These are phyloP conservation scores for Saccostrea echinata DNA, from an alignment of 1,140 invertebrate species.

Conservation along the genomic window DNA sequence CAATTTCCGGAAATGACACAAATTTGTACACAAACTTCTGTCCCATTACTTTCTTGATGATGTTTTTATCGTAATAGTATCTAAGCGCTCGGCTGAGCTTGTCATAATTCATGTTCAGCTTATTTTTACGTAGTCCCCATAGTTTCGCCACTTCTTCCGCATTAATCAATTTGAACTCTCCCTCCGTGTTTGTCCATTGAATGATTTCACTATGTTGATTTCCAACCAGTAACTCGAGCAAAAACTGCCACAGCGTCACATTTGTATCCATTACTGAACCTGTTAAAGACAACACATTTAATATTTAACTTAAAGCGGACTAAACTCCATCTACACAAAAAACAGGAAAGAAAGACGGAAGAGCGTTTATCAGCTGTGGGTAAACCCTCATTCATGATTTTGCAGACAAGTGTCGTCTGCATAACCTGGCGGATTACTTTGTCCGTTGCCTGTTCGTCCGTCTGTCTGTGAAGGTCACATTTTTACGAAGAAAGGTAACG, in stretches of 20 bases:
- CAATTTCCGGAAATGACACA: conserved; percentile 87
- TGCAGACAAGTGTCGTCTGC: too few species aligned
- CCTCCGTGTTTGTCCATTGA: conserved; percentile 98
- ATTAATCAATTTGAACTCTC: conserved; percentile 98
- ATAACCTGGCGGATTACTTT: too few species aligned
- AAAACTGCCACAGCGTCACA: conserved; percentile 80
- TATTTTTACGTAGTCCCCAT: conserved; percentile 98
- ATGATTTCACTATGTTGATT: conserved; percentile 97
- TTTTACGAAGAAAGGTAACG: too few species aligned
- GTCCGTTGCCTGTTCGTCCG: not conserved
- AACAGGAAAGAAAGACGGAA: too few species aligned
- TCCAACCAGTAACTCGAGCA: conserved; percentile 87
- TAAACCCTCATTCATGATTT: too few species aligned
- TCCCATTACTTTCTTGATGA: conserved; percentile 95
- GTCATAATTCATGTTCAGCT: conserved; percentile 99
- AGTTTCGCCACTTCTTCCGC: conserved; percentile 97
- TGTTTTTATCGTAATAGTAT: conserved; percentile 99
- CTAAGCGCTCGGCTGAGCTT: conserved; percentile 96
- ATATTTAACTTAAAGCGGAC: too few species aligned
- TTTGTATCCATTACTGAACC: conserved; percentile 76
- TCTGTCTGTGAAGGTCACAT: not conserved
- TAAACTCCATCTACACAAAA: too few species aligned
- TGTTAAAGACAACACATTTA: not conserved
- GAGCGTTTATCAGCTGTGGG: too few species aligned
- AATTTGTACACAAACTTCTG: conserved; percentile 99